Evolutionary conservation across 2,797 vertebrate genomes (phyloP), one percentile per base, ranked within the genome.

Genomic region (Sphenodon punctatus): DNA sequence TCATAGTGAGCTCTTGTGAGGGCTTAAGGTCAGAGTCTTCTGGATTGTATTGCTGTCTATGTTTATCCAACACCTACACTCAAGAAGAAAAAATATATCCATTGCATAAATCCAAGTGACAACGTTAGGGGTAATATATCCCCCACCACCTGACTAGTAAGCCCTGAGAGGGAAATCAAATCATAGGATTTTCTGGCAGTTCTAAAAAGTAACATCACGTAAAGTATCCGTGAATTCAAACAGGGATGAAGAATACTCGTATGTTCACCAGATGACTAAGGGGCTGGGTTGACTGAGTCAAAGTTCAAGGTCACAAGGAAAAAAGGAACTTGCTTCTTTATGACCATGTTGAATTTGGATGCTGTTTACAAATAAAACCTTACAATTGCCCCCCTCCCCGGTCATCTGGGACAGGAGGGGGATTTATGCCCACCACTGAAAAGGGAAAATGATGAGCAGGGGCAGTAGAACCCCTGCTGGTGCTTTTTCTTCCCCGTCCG

Each of bases 231-330:
- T 66, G 80, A 59, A 79, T 92, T 84, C 87, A 82, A 79, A 51
- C 15, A 71, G 22, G 20, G 74, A 85, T 59, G 91, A 94, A 75
- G 61, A 89, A 75, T 56, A 8, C 1, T 17, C 89, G 94, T 88
- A 78, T 92, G 92, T 78, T 88, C 78, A 83, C 76, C 89, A 92
- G 81, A 91, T 89, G 80, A 89, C 38, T 82, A 74, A 5, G 46
- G 67, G 46, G 10, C 38, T 88, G 42, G 51, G 53, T 53, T 79
- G 49, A 75, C 43, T 64, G 39, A 90, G 75, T 85, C 60, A 90
- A 90, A 89, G 68, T 88, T 92, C 69, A 92, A 82, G 82, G 38
- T 64, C 5, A 1, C 25, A 66, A 78, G 32, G 87, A 75, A 82
- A 61, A 25, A 67, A 22, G 67, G 46, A 85, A 63, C 60, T 86